phyloP scores from a whole-genome alignment of 2,797 vertebrate genomes.

The Paedocypris micromegethes region DNA sequence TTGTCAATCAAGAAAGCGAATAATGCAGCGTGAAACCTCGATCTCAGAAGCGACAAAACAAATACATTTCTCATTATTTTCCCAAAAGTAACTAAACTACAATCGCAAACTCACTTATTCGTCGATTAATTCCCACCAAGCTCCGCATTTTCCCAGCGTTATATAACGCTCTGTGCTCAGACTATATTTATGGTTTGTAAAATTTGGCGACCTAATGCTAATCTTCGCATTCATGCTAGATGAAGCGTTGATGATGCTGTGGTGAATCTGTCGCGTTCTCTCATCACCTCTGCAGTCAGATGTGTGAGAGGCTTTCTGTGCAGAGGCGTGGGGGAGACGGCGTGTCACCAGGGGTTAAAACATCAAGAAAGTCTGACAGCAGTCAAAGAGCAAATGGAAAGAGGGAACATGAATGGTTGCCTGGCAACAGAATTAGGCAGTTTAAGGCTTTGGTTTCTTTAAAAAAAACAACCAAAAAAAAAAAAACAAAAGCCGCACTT shows the following conservation, averaged over 20 bases:
- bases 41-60: too few species aligned
- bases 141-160: background rate
- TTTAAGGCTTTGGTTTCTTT: conserved; percentile 44
- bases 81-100: too few species aligned
- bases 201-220: conserved; percentile 19
- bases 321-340: conserved; percentile 23
- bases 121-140: too few species aligned
- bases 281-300: conserved; percentile 38
- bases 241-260: conserved; percentile 19
- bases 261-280: background rate
- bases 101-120: too few species aligned
- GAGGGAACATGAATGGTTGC: conserved; percentile 63
- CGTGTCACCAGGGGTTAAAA: conserved; percentile 37
- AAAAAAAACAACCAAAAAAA: conserved; percentile 34
- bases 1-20: too few species aligned
- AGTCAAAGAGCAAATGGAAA: conserved; percentile 34
- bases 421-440: conserved; percentile 64
- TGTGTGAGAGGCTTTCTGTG: conserved; percentile 15
- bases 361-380: conserved; percentile 38
- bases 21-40: too few species aligned
- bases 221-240: conserved; percentile 15
- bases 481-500: conserved; percentile 33
- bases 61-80: too few species aligned
- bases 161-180: background rate
- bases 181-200: conserved; percentile 21